phyloP scores from a whole-genome alignment of 2,797 vertebrate genomes.

The Notolepis coatsorum region DNA sequence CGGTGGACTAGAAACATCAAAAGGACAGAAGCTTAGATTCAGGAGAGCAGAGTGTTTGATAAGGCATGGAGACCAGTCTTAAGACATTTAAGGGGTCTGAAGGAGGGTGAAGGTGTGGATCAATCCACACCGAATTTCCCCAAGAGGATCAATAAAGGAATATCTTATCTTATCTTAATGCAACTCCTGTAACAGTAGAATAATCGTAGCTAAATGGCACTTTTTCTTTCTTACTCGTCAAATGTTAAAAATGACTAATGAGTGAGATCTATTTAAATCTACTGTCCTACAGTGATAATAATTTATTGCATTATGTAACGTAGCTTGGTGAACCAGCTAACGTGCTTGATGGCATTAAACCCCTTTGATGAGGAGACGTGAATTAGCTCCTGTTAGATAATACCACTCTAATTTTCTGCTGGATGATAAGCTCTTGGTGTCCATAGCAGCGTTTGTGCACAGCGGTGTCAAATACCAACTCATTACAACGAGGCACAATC shows the following conservation, averaged over 20 bases:
- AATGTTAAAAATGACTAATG: too few relatives aligned
- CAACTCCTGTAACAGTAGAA: not conserved
- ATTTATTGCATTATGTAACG: conserved; percentile 37
- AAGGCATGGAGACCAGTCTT: too few relatives aligned
- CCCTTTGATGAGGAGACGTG: conserved; percentile 24
- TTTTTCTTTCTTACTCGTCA: too few relatives aligned
- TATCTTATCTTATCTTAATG: too few relatives aligned
- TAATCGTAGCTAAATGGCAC: not conserved
- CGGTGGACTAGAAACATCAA: too few relatives aligned
- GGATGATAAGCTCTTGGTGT: not conserved
- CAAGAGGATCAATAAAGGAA: too few relatives aligned
- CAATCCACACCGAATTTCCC: too few relatives aligned
- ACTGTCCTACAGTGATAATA: conserved; percentile 19
- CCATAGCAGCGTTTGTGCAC: not conserved
- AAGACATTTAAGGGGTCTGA: too few relatives aligned
- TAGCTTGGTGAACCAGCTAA: conserved; percentile 2
- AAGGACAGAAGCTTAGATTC: too few relatives aligned
- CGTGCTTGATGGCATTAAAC: conserved; percentile 23
- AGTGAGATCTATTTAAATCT: conserved; percentile 26
- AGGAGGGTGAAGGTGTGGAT: too few relatives aligned
- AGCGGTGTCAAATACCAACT: not conserved
- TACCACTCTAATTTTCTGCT: not conserved
- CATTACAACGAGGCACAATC: not conserved
- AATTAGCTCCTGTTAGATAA: conserved; percentile 23
- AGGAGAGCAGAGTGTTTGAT: too few relatives aligned